Conservation (phyloP, 2,888 invertebrate genomes). For the Diplazon laetatorius region DNA sequence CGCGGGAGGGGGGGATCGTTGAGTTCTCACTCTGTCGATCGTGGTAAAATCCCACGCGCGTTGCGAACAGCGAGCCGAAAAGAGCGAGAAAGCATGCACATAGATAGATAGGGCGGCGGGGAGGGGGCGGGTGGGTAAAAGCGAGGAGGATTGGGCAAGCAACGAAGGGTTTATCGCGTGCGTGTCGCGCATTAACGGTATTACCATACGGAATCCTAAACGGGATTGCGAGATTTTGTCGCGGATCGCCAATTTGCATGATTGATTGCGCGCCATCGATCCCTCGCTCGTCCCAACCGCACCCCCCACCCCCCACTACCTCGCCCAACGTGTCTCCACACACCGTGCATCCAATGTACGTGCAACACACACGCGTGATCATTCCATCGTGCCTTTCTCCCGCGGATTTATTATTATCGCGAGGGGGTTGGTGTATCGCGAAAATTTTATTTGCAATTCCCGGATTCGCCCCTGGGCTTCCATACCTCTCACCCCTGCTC, state of each 20-base stretch:
- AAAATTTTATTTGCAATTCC: constrained; percentile 51
- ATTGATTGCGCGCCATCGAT: constrained; percentile 76
- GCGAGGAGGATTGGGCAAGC: constrained; percentile 53
- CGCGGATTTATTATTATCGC: constrained; percentile 56
- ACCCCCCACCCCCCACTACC: background rate
- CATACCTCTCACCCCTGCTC: too few relatives aligned
- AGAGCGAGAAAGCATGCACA: constrained; percentile 1
- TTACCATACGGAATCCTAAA: constrained; percentile 78
- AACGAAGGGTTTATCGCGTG: constrained; percentile 62
- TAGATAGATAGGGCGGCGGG: constrained; percentile 33
- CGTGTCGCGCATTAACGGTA: constrained; percentile 75
- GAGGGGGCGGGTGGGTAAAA: constrained; percentile 21
- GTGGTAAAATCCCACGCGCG: background rate
- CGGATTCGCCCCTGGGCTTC: constrained; percentile 14
- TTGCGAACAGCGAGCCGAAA: constrained; percentile 4
- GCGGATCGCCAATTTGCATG: constrained; percentile 77
- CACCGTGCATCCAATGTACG: background rate
- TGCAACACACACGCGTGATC: constrained; percentile 37
- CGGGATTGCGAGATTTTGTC: constrained; percentile 76
- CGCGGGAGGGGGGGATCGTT: constrained; percentile 20
- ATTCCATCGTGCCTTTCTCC: constrained; percentile 35
- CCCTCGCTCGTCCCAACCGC: constrained; percentile 56
- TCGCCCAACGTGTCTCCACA: background rate
- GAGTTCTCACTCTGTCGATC: constrained; percentile 30
- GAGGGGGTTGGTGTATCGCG: constrained; percentile 21